Evolutionary conservation across 2,113 vertebrate species (phyloP), one percentile per base, ranked within the genome.

Genomic region (Microtus montanus): DNA sequence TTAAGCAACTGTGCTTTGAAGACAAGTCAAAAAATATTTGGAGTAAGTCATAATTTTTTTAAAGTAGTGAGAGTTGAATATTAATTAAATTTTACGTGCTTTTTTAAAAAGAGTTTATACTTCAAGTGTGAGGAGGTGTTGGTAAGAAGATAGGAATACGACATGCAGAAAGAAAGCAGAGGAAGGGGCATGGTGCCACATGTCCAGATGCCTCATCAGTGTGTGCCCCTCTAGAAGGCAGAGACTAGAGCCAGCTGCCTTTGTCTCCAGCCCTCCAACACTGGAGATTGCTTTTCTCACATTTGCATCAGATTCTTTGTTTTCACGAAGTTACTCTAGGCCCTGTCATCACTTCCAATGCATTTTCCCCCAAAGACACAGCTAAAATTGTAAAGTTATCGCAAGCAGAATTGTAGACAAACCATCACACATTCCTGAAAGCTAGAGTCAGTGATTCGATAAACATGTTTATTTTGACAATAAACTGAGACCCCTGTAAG

Each of bases 1-100:
- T 96, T 92, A 93, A 97, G 73, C 88, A 97, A 96, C 88, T 96
- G 88, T 82, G 74, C 88, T 91, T 93, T 92, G 78, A 94, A 86
- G 70, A 84, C 54, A 91, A 91, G 49, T 92, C 22, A 94, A 92
- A 90, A 79, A 79, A 78, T 17, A 44, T 38, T 44, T 83, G 91
- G 15, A 14, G 38, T 35, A 92, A 93, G 93, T 93, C 11, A 64
- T 70, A 95, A 30, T 28, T 26, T 22, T 41, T 35, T 66, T 33
- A 41, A 87, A 83, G 2, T 35, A 61, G 9, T 68, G 61, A 33
- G 79, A 83, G 80, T 70, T 13, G 15, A 95, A 74, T 70, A 41
- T 74, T 82, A 75, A 95, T 90, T 63, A 90, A 61, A 63, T 63
- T 85, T 33, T 63, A 47, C 7, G 73, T 64, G 64, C n/a, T 73